These are phyloP conservation scores for Noctuana brunneofusca DNA, from an alignment of 2,888 invertebrate genomes.

Conservation along the genomic window DNA sequence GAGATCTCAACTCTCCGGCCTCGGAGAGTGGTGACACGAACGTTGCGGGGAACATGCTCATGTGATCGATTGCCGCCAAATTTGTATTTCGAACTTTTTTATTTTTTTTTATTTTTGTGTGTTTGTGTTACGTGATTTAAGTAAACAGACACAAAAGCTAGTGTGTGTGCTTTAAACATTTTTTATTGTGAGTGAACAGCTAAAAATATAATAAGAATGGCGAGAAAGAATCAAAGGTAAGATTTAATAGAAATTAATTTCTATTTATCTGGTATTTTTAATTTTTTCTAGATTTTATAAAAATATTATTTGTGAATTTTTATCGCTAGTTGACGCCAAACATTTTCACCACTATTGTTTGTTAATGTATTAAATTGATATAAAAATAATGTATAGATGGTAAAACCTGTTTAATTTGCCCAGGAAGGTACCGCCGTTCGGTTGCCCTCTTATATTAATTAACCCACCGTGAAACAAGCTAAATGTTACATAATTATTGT, in stretches of 20 bases:
- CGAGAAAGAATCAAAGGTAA: conserved; percentile 46
- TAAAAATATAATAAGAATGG: conserved; percentile 44
- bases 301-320: too few species aligned
- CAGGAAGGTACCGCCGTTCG: too few species aligned
- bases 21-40: conserved; percentile 74
- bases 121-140: conserved; percentile 55
- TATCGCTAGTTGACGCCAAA: too few species aligned
- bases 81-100: conserved; percentile 56
- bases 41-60: conserved; percentile 74
- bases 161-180: conserved; percentile 12
- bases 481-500: too few species aligned
- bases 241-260: conserved; percentile 13
- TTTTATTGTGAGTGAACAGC: conserved; percentile 33
- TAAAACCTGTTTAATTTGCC: too few species aligned
- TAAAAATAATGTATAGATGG: too few species aligned
- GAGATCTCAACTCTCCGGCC: conserved; percentile 70
- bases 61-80: conserved; percentile 76
- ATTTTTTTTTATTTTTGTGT: conserved; percentile 50
- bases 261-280: too few species aligned
- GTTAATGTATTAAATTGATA: too few species aligned
- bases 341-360: too few species aligned
- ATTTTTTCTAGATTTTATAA: too few species aligned
- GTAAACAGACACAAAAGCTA: conserved; percentile 10
- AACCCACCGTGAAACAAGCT: too few species aligned
- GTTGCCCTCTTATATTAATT: too few species aligned